A percentile compares a stretch with the other conserved stretches of the same genome.
Evolutionary conservation across 2,888 invertebrate species (phyloP).

Genomic region (Torymus aiolomorphi): DNA sequence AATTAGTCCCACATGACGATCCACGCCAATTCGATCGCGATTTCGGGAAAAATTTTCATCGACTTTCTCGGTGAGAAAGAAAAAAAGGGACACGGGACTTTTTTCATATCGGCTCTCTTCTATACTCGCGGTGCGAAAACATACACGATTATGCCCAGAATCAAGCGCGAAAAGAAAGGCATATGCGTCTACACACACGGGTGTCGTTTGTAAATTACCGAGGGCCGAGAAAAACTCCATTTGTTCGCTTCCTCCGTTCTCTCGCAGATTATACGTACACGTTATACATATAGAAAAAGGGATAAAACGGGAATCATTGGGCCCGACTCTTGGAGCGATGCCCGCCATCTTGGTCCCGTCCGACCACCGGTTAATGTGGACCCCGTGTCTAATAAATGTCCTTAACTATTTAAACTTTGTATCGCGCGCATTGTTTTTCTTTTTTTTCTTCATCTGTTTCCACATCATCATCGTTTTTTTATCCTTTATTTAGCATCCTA

Average conservation of each 20-base stretch:
- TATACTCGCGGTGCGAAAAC: too few species aligned
- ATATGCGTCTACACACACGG: neutral
- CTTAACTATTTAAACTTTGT: constrained; percentile 62
- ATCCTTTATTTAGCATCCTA: constrained; percentile 13
- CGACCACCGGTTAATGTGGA: constrained; percentile 70
- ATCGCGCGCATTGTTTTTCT: constrained; percentile 50
- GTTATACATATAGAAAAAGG: constrained; percentile 33
- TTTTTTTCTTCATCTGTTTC: constrained; percentile 57
- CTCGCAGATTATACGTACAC: neutral
- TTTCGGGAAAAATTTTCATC: neutral
- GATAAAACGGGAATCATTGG: constrained; percentile 69
- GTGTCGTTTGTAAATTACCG: neutral
- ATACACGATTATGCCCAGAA: too few species aligned
- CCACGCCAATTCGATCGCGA: constrained; percentile 17
- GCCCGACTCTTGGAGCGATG: constrained; percentile 69
- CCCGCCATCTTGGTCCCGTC: constrained; percentile 74
- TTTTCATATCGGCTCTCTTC: neutral
- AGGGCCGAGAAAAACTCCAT: constrained; percentile 11
- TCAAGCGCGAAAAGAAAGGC: neutral
- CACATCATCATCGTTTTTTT: constrained; percentile 55
- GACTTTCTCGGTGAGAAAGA: neutral
- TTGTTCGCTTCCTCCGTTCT: neutral
- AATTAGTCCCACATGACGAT: constrained; percentile 21
- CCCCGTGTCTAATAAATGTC: constrained; percentile 60
- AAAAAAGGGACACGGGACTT: constrained; percentile 51